Base-by-base conservation (phyloP, 2,113 vertebrate genomes). In the Ardeotis arabs region DNA sequence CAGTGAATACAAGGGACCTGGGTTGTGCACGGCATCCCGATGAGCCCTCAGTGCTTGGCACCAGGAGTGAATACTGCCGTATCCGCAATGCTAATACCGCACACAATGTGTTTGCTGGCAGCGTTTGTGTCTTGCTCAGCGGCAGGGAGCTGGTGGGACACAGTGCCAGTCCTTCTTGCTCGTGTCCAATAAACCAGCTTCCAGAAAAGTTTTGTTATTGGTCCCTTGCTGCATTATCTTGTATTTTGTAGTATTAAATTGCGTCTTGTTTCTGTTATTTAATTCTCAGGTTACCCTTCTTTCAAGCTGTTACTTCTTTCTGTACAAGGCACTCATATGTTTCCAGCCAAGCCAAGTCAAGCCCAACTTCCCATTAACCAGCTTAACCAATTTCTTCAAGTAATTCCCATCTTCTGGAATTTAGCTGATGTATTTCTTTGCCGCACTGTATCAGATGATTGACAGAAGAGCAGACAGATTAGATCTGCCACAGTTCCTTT, bases 41-140 rank as follows among this genome's bases (percentile, higher is more conserved):
- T 24, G 75, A 96, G 84, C 68, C 47, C 44, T 6, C 1, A 5
- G 9, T 37, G 78, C 67, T 66, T 58, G 90, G 88, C 85, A 62
- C 67, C 5, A 25, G 78, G 37, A 18, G 0, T 6, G 14, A 2
- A 29, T 4, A 1, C 4, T 33, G 56, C 81, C 9, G 0, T 55
- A 11, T 87, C 64, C 47, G 77, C 84, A 2, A 0, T 9, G 73
- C 64, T n/a, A 0, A 14, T 25, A 10, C 76, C 3, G 45, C 52
- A 18, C 55, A 2, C 10, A 0, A 4, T 14, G 31, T 3, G 0
- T 62, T 29, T 56, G 63, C 76, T 3, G 0, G 4, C 0, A 1
- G 49, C 0, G 0, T 12, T 33, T 31, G 39, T 24, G 62, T 15
- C 58, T 19, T 9, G 53, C 50, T 37, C 0, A 1, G 60, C 3